phyloP scores from a whole-genome alignment of 2,113 vertebrate genomes.

The Cisticola juncidis region DNA sequence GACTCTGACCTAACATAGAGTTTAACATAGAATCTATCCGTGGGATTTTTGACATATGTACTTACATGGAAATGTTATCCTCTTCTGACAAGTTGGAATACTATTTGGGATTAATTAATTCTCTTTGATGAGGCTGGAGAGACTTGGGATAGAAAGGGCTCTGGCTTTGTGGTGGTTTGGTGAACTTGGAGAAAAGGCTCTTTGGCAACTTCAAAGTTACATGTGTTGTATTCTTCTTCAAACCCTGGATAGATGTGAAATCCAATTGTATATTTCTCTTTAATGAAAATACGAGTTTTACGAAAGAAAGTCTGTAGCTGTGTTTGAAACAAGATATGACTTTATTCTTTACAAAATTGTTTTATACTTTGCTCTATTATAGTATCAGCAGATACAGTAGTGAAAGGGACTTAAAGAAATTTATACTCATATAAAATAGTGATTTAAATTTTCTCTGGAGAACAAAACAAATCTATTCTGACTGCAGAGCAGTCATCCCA shows the following conservation, averaged over 20 bases:
- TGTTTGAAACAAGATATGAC: not conserved
- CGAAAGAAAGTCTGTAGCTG: not conserved
- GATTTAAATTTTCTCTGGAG: conserved; percentile 5
- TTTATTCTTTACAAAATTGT: not conserved
- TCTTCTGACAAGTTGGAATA: conserved; percentile 58
- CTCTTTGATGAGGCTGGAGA: conserved; percentile 63
- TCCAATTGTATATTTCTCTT: not conserved
- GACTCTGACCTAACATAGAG: conserved; percentile 54
- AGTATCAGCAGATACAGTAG: not conserved
- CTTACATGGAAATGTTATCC: conserved; percentile 54
- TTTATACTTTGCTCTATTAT: conserved; percentile 32
- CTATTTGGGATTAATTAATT: conserved; percentile 65
- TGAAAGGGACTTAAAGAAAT: conserved; percentile 30
- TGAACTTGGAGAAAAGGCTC: conserved; percentile 25
- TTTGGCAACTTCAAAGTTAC: conserved; percentile 59
- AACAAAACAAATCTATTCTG: conserved; percentile 22
- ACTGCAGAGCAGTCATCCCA: conserved; percentile 8
- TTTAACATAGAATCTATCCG: conserved; percentile 7
- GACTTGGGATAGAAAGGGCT: not conserved
- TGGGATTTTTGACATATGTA: conserved; percentile 47
- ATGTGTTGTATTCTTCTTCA: conserved; percentile 14
- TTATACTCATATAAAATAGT: not conserved
- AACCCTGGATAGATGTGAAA: not conserved
- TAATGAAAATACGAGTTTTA: conserved; percentile 22
- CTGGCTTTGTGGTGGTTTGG: conserved; percentile 38